Evolutionary conservation across 2,113 vertebrate genomes (phyloP).

Genomic region (Psittacara wagleri): DNA sequence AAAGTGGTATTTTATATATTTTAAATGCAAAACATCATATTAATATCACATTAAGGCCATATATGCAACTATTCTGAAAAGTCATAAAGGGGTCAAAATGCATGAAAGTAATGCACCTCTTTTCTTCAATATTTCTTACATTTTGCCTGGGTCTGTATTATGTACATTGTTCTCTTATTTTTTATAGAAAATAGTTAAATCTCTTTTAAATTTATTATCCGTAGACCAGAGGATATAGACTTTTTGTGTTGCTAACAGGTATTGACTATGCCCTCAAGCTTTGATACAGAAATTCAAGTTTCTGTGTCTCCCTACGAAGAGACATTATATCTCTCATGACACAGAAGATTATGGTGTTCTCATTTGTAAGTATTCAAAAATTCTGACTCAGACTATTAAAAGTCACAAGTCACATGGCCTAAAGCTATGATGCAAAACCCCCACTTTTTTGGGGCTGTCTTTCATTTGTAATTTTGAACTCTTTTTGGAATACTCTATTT

Average conservation of each 20-base stretch:
- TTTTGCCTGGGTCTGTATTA: background rate
- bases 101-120: background rate
- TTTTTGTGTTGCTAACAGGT: background rate
- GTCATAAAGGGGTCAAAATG: accelerated
- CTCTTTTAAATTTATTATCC: background rate
- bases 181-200: background rate
- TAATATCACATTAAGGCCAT: background rate
- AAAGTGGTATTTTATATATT: background rate
- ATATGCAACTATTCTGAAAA: background rate
- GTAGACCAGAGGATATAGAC: background rate
- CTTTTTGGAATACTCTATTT: background rate
- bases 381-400: background rate
- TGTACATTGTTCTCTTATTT: background rate
- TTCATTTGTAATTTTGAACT: background rate
- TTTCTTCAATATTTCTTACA: background rate
- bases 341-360: background rate
- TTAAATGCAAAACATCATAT: background rate
- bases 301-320: background rate
- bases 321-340: background rate
- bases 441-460: background rate
- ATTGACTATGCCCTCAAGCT: background rate
- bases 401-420: background rate
- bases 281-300: background rate
- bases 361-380: background rate
- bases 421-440: background rate